phyloP scores from a whole-genome alignment of 1,140 invertebrate genomes.

The Pseudoatta argentina region DNA sequence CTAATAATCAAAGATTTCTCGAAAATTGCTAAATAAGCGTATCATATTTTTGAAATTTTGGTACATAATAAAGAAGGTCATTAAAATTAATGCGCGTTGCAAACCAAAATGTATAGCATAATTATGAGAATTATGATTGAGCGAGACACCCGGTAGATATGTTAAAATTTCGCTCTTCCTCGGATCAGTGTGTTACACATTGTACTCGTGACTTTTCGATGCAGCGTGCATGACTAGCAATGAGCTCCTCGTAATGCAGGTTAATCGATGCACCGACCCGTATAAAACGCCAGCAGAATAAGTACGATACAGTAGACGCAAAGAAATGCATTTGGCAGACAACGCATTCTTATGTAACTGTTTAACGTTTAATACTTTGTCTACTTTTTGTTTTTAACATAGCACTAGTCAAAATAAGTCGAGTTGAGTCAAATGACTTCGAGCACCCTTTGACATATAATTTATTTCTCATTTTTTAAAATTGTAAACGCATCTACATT shows the following conservation, averaged over 20 bases:
- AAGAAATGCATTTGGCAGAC: conserved; percentile 66
- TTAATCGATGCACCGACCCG: conserved; percentile 82
- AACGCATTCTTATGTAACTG: conserved; percentile 71
- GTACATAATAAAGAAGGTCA: background rate
- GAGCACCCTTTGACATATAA: background rate
- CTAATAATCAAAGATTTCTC: background rate
- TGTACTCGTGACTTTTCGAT: conserved; percentile 75
- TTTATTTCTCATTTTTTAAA: conserved; percentile 20
- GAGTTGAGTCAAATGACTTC: conserved; percentile 18
- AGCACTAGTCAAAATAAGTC: conserved; percentile 1
- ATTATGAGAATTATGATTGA: conserved; percentile 8
- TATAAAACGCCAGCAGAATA: conserved; percentile 77
- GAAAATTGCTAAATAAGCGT: background rate
- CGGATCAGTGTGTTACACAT: conserved; percentile 55
- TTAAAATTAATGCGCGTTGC: background rate
- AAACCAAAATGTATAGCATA: background rate
- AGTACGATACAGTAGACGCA: conserved; percentile 67
- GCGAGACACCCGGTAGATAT: conserved; percentile 32
- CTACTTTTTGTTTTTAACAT: conserved; percentile 65
- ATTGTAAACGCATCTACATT: background rate
- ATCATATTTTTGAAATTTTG: background rate
- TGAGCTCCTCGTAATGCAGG: conserved; percentile 76
- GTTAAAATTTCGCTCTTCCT: conserved; percentile 55
- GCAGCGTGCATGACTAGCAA: conserved; percentile 75
- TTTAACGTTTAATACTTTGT: conserved; percentile 29